A percentile compares a stretch with the other conserved stretches of the same genome.
phyloP scores from a whole-genome alignment of 2,888 invertebrate genomes.

The Endotricha flammealis region DNA sequence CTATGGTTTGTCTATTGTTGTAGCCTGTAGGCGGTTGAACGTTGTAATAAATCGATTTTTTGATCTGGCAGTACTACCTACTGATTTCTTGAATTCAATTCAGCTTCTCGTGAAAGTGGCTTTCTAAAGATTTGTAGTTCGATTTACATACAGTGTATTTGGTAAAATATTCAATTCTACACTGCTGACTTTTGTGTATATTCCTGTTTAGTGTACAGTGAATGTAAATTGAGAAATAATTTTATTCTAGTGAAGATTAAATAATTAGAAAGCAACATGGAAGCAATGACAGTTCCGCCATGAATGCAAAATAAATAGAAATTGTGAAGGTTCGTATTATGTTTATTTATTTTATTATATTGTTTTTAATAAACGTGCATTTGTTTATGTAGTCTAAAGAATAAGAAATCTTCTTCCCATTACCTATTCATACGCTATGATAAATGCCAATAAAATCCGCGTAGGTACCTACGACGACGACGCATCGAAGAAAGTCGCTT shows the following conservation, averaged over 20 bases:
- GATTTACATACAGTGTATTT: conserved; percentile 19
- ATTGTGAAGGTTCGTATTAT: conserved; percentile 59
- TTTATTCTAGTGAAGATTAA: conserved; percentile 15
- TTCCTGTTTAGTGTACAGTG: background rate
- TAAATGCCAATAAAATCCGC: background rate
- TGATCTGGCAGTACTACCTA: too few relatives aligned
- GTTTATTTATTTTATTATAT: conserved; percentile 27
- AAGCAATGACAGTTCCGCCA: conserved; percentile 79
- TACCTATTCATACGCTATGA: too few relatives aligned
- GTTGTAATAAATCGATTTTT: too few relatives aligned
- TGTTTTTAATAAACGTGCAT: too few relatives aligned
- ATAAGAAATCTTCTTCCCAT: too few relatives aligned
- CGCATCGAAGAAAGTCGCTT: conserved; percentile 19
- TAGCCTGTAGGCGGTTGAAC: too few relatives aligned
- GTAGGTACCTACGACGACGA: conserved; percentile 20
- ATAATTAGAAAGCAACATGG: conserved; percentile 77
- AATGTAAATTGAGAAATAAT: background rate
- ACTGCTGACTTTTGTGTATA: background rate
- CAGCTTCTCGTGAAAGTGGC: conserved; percentile 60
- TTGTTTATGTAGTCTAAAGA: too few relatives aligned
- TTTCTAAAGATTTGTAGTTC: conserved; percentile 57
- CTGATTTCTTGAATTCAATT: conserved; percentile 17
- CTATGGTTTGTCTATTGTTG: too few relatives aligned
- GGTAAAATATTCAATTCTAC: background rate
- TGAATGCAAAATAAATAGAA: conserved; percentile 80